phyloP scores from a whole-genome alignment of 2,888 invertebrate genomes.

The Drosophila differens region DNA sequence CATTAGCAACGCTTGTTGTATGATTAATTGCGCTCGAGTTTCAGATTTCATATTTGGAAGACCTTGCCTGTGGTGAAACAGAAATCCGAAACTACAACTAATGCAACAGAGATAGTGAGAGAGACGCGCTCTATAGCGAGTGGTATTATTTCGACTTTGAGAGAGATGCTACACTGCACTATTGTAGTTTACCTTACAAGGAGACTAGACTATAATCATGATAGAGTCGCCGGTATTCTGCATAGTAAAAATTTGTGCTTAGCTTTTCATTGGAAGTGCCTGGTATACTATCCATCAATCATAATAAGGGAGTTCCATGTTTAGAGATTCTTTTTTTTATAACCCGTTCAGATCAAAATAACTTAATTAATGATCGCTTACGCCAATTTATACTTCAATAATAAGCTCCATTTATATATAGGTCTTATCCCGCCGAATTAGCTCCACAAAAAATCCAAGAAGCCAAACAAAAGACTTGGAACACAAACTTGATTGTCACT shows the following conservation, averaged over 20 bases:
- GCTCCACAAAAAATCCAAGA: neutral
- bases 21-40: constrained; percentile 28
- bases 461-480: constrained; percentile 38
- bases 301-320: neutral
- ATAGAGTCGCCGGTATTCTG: neutral
- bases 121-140: neutral
- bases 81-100: neutral
- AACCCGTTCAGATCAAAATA: neutral
- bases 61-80: constrained; percentile 6
- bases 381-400: constrained; percentile 8
- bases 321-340: neutral
- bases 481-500: constrained; percentile 37
- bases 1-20: constrained; percentile 28
- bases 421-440: constrained; percentile 4
- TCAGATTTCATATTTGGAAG: constrained; percentile 3
- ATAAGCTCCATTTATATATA: constrained; percentile 13
- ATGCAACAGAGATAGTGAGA: neutral
- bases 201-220: neutral
- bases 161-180: neutral
- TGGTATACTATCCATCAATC: neutral
- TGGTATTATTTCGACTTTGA: neutral
- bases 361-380: constrained; percentile 18
- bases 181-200: neutral
- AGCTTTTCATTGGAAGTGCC: neutral
- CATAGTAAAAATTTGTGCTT: neutral